These are phyloP conservation scores for Apaloderma vittatum DNA, from an alignment of 2,113 vertebrate species.

Conservation along the genomic window DNA sequence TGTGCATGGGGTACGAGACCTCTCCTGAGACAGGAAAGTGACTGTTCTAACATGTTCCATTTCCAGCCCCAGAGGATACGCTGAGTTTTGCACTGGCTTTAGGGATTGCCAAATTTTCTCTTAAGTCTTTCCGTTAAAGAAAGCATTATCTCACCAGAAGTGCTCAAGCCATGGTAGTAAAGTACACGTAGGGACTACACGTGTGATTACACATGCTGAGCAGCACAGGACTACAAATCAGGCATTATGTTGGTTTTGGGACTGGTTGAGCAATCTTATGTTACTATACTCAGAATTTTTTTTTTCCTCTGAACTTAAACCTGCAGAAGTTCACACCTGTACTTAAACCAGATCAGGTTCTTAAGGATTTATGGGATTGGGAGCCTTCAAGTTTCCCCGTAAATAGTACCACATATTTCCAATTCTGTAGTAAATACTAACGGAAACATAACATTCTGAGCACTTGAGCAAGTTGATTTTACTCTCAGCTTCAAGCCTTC, in stretches of 20 bases:
- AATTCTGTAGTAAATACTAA: not conserved
- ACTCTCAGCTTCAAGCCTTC: not conserved
- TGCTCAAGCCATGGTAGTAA: too few relatives aligned
- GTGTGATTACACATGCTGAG: not conserved
- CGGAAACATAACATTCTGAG: not conserved
- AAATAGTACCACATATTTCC: not conserved
- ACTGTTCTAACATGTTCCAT: not conserved
- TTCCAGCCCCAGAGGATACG: not conserved
- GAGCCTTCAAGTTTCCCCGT: not conserved
- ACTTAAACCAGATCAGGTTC: not conserved
- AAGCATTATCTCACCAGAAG: not conserved
- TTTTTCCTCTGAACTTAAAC: not conserved
- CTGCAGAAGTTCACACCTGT: not conserved
- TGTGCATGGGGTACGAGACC: too few relatives aligned
- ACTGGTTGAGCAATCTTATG: not conserved
- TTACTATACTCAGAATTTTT: not conserved
- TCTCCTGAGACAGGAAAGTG: not conserved
- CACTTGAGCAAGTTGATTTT: not conserved
- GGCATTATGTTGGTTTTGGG: not conserved
- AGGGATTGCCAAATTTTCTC: not conserved
- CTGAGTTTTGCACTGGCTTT: not conserved
- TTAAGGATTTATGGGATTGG: not conserved
- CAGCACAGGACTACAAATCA: accelerated
- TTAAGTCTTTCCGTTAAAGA: not conserved
- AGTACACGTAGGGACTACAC: too few relatives aligned